Percentiles rank a stretch among this genome's conserved stretches.
phyloP scores from a whole-genome alignment of 2,888 invertebrate genomes.

The Ellobium chinense region DNA sequence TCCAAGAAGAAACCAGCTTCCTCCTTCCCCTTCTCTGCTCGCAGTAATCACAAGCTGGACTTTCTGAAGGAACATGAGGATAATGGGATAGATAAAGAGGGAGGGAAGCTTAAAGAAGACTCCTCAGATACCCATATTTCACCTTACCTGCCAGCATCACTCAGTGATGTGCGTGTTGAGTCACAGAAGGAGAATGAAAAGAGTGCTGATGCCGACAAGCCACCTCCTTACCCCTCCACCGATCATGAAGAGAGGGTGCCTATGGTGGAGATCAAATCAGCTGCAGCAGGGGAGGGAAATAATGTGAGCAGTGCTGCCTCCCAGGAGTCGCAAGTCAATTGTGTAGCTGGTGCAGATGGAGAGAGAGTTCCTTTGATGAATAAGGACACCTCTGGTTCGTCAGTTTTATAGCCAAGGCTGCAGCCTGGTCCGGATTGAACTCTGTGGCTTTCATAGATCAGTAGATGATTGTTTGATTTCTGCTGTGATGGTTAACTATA shows the following conservation, averaged over 20 bases:
- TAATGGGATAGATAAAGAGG: not conserved
- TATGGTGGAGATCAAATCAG: constrained; percentile 14
- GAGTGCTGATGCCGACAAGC: not conserved
- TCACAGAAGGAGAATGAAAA: not conserved
- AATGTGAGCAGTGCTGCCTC: not conserved
- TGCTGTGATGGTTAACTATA: not conserved
- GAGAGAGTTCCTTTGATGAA: constrained; percentile 39
- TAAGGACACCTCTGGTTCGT: not conserved
- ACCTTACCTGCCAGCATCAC: not conserved
- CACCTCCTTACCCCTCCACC: not conserved
- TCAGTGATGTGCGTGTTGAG: not conserved
- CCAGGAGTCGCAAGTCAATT: constrained; percentile 3
- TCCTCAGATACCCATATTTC: no score
- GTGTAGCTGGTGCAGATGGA: constrained; percentile 1
- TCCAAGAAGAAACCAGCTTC: not conserved
- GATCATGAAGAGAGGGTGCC: constrained; percentile 18
- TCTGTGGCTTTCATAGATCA: no score
- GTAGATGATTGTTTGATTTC: no score
- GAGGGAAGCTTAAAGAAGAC: not conserved
- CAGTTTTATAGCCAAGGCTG: not conserved
- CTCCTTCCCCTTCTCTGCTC: constrained; percentile 20
- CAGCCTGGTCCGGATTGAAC: no score
- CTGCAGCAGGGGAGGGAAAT: not conserved
- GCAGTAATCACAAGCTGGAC: constrained; percentile 18
- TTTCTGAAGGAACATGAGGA: constrained; percentile 32